Evolutionary conservation across 2,797 vertebrate genomes (phyloP).

Genomic region (Capromys pilorides): DNA sequence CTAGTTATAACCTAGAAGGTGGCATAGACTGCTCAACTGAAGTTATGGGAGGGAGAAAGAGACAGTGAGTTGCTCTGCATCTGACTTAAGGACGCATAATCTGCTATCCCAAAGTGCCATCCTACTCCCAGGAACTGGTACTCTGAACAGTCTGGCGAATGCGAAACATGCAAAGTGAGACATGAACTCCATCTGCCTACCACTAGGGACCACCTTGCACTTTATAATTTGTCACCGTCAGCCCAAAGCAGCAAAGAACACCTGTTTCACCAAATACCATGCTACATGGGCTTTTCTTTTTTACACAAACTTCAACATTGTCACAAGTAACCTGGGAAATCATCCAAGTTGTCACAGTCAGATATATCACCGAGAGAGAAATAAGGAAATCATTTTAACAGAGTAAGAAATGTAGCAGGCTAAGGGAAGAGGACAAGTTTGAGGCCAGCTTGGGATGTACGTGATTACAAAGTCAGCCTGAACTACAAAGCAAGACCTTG

Average conservation of each 20-base stretch:
- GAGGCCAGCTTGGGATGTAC: background rate
- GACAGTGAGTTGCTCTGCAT: background rate
- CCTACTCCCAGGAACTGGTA: background rate
- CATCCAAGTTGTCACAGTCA: background rate
- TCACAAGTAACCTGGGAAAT: background rate
- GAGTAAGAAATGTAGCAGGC: background rate
- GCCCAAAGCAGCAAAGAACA: background rate
- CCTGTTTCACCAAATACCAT: background rate
- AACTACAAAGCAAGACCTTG: background rate
- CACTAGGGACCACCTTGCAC: background rate
- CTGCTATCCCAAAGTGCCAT: background rate
- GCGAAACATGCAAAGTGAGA: accelerated
- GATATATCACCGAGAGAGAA: background rate
- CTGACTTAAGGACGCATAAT: background rate
- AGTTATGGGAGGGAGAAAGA: background rate
- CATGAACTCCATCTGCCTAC: accelerated
- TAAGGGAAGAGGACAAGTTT: background rate
- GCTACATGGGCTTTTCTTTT: background rate
- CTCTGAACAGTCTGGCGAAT: background rate
- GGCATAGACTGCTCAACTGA: background rate
- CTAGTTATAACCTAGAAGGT: background rate
- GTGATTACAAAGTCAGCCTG: background rate
- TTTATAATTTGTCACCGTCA: background rate
- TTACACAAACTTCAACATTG: background rate
- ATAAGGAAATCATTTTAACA: background rate